These are phyloP conservation scores for Ormyrus rosae DNA, from an alignment of 2,888 invertebrate species.

Conservation along the genomic window DNA sequence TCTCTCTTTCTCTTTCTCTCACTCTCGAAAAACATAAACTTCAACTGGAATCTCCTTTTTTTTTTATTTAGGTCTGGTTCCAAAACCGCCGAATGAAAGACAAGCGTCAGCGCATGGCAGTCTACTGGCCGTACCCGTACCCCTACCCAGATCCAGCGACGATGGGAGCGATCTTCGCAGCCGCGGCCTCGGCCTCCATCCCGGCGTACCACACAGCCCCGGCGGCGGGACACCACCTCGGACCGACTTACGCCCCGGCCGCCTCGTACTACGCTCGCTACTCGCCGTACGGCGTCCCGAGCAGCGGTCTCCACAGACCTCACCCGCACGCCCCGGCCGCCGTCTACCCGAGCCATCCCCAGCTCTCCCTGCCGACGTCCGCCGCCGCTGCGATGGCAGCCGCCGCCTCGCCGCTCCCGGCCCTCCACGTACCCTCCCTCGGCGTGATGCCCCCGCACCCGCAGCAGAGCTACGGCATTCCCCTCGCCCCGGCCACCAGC, in stretches of 20 bases:
- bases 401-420: not conserved
- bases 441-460: slow-evolving; percentile 40
- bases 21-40: too few relatives aligned
- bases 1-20: too few relatives aligned
- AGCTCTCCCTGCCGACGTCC: slow-evolving; percentile 65
- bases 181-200: slow-evolving; percentile 83
- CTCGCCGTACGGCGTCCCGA: slow-evolving; percentile 79
- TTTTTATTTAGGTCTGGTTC: slow-evolving; percentile 91
- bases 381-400: slow-evolving; percentile 60
- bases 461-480: slow-evolving; percentile 62
- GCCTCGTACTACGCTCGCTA: slow-evolving; percentile 79
- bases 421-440: slow-evolving; percentile 18
- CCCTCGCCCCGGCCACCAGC: slow-evolving; percentile 55
- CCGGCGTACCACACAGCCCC: slow-evolving; percentile 69
- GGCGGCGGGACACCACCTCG: slow-evolving; percentile 76
- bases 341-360: too few relatives aligned
- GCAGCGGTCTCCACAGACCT: slow-evolving; percentile 70
- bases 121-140: slow-evolving; percentile 97
- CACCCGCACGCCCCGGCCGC: too few relatives aligned
- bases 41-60: slow-evolving; percentile 41
- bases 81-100: slow-evolving; percentile 98
- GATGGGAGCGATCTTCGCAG: slow-evolving; percentile 93
- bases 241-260: slow-evolving; percentile 78
- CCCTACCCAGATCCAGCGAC: slow-evolving; percentile 88
- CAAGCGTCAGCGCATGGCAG: slow-evolving; percentile 94